phyloP scores from a whole-genome alignment of 2,797 vertebrate species.

The Tarsius wallacei region DNA sequence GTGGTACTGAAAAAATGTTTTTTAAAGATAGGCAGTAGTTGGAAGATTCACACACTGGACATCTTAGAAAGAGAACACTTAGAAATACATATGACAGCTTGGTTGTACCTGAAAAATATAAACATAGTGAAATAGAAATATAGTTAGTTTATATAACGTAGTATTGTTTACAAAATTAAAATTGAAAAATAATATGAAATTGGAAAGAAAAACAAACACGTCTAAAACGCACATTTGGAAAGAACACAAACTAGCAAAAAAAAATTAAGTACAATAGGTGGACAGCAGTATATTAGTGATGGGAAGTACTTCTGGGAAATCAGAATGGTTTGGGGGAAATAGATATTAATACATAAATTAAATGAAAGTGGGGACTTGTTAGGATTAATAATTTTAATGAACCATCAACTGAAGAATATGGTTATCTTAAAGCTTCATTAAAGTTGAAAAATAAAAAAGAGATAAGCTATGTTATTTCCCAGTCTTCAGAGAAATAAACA shows the following conservation, averaged over 20 bases:
- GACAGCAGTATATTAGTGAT: not conserved
- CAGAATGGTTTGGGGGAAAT: not conserved
- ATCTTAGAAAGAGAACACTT: not conserved
- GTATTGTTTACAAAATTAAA: not conserved
- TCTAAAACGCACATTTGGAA: not conserved
- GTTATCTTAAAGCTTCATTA: not conserved
- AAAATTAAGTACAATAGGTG: not conserved
- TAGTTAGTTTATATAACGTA: not conserved
- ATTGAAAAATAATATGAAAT: not conserved
- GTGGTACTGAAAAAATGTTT: not conserved
- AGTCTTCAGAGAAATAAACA: not conserved
- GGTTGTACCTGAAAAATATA: not conserved
- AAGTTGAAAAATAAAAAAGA: slow-evolving; percentile 24
- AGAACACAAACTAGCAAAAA: not conserved
- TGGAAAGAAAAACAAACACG: not conserved
- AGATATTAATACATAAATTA: not conserved
- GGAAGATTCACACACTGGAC: accelerated
- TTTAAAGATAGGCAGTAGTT: not conserved
- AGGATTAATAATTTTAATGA: not conserved
- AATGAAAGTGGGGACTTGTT: not conserved
- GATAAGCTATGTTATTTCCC: not conserved
- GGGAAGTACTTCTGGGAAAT: not conserved
- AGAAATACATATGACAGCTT: not conserved
- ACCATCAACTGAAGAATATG: not conserved
- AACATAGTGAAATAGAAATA: not conserved